phyloP scores from a whole-genome alignment of 2,113 vertebrate species.

The Serinus canaria region DNA sequence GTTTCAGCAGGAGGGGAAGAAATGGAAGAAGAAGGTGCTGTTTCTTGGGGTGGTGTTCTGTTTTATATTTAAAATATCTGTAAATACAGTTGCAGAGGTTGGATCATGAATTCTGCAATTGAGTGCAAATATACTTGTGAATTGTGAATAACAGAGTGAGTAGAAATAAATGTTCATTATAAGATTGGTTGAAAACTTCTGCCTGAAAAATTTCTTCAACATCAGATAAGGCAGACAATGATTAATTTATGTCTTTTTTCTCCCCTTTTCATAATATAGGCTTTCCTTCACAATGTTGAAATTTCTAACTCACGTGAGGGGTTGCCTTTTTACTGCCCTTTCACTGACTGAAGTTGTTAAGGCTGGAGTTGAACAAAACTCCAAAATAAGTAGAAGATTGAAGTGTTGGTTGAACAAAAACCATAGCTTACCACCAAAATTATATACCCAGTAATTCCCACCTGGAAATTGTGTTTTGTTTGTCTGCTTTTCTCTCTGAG shows the following conservation, averaged over 20 bases:
- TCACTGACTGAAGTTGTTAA: neutral
- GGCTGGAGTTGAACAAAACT: neutral
- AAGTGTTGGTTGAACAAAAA: neutral
- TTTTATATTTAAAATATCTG: neutral
- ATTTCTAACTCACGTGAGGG: neutral
- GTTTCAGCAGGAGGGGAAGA: neutral
- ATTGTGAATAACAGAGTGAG: neutral
- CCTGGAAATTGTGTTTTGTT: neutral
- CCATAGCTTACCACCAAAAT: neutral
- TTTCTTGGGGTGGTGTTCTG: neutral
- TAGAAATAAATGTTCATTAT: neutral
- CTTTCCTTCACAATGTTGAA: neutral
- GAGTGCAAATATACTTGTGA: neutral
- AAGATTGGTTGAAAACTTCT: neutral
- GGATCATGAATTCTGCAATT: neutral
- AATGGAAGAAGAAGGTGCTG: neutral
- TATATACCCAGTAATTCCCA: neutral
- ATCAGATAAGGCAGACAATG: neutral
- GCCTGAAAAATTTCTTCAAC: neutral
- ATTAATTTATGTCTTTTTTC: fast-evolving
- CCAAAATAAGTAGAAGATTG: neutral
- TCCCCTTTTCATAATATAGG: neutral
- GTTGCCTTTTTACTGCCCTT: neutral
- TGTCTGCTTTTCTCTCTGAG: neutral
- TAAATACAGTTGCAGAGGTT: neutral